Base-by-base conservation (phyloP, 2,797 vertebrate genomes). In the Nothura maculosa region DNA sequence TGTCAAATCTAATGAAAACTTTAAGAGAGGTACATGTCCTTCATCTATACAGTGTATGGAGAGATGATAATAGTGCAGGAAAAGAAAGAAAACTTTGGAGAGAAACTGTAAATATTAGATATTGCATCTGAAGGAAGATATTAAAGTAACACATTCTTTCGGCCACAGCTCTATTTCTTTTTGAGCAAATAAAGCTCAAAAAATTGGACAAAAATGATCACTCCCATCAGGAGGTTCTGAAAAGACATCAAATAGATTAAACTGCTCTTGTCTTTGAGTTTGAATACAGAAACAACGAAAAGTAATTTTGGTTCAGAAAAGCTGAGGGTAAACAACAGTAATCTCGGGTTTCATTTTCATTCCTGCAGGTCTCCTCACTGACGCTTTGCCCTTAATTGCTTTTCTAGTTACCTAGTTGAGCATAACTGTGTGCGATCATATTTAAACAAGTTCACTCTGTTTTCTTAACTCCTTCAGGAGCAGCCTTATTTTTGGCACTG, bases 231-330 rank as follows among this genome's bases (percentile, higher is more conserved):
- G 92, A 93, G 92, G 54, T 83, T 96, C 87, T 85, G 81, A 91
- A 91, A 94, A 93, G 68, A 93, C 85, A 95, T 75, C 70, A 94
- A 96, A 94, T 67, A 96, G 95, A 97, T 96, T 95, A 94, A 96
- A 94, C 84, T 77, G 72, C 75, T 97, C 93, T 83, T 89, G 52
- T 81, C 82, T 92, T 68, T 57, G 75, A 78, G 80, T 77, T 83
- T 89, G 90, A 91, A 88, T 54, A 93, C 63, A 81, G 88, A 91
- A 92, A 63, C 78, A 94, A 95, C 61, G 82, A 64, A 96, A 97
- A 95, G 94, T 92, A 95, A 96, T 89, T 91, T 94, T 61, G 54
- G 87, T 86, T 93, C 93, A 79, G 50, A 77, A 82, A 79, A 91
- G 63, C 75, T 81, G 92, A 95, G 66, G 83, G 89, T 93, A 96